Evolutionary conservation across 2,113 vertebrate genomes (phyloP), one percentile per base, ranked within the genome.

Genomic region (Zosterops hypoxanthus): DNA sequence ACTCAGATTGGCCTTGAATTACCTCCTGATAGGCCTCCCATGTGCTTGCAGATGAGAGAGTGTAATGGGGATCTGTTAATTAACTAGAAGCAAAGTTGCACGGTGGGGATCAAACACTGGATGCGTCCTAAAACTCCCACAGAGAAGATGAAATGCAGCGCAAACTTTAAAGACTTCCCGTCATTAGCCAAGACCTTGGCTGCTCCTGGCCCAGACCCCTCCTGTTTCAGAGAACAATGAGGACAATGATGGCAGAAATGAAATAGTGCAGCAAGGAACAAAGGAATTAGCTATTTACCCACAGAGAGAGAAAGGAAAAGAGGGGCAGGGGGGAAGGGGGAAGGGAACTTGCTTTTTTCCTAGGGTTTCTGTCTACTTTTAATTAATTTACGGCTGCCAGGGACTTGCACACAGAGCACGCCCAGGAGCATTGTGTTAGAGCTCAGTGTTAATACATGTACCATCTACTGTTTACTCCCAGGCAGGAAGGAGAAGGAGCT

Each of bases 81-180:
- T 99, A 99, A 99, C 98, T 98, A 98, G 98, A 98, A 98, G 98
- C 98, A 98, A 98, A 98, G 98, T 98, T 98, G 98, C 98, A 81
- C 98, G 97, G 98, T 98, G 98, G 98, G 99, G 99, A 99, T 99
- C 99, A 99, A 99, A 99, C 99, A 97, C 95, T 96, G 98, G 98
- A 98, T 98, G 98, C 98, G 98, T 98, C 99, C 99, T 98, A 98
- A 98, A 98, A 98, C 98, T 98, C 99, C 98, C 98, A 98, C 98
- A 97, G 98, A 98, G 99, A 98, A 99, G 98, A 99, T 99, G 99
- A 99, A 99, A 99, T 99, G 98, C 98, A 94, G 98, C 95, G 98
- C 98, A 98, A 98, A 99, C 99, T 99, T 99, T 99, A 99, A 99
- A 99, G 99, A 99, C 99, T 99, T 99, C 99, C 99, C 99, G 99